A percentile compares a stretch with the other conserved stretches of the same genome.
phyloP scores from a whole-genome alignment of 2,888 invertebrate species.

The Diplolepis rosae region DNA sequence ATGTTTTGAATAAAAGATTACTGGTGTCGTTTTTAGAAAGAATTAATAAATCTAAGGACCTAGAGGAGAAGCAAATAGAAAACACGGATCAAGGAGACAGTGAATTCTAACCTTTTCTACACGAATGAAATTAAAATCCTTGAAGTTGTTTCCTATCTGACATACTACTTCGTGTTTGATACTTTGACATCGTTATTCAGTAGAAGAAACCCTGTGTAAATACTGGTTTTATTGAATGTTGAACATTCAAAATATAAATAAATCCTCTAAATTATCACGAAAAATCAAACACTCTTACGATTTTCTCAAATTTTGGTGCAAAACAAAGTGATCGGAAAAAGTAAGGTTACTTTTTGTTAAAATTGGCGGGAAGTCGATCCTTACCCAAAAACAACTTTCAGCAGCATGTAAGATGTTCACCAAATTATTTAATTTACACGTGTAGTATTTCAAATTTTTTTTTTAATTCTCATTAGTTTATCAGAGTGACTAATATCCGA shows the following conservation, averaged over 20 bases:
- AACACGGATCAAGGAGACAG: background rate
- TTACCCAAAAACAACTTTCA: background rate
- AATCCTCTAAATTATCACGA: background rate
- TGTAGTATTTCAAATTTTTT: background rate
- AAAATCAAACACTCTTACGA: background rate
- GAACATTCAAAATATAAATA: no score
- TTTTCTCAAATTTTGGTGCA: background rate
- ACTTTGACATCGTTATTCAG: no score
- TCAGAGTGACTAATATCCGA: background rate
- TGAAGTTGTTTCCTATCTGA: no score
- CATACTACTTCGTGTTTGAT: no score
- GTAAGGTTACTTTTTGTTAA: background rate
- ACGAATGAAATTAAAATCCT: no score
- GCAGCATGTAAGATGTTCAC: background rate
- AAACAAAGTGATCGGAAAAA: background rate
- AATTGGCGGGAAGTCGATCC: conserved; percentile 3
- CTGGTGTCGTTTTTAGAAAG: conserved; percentile 79
- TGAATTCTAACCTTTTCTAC: background rate
- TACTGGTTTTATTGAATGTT: no score
- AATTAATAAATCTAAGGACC: conserved; percentile 73
- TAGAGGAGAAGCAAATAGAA: conserved; percentile 22
- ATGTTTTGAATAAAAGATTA: conserved; percentile 80
- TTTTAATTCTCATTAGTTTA: background rate
- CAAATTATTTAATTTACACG: background rate
- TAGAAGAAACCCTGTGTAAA: no score